Percentiles rank a stretch among this genome's conserved stretches.
Evolutionary conservation across 2,888 invertebrate species (phyloP).

Genomic region (Theretra japonica): DNA sequence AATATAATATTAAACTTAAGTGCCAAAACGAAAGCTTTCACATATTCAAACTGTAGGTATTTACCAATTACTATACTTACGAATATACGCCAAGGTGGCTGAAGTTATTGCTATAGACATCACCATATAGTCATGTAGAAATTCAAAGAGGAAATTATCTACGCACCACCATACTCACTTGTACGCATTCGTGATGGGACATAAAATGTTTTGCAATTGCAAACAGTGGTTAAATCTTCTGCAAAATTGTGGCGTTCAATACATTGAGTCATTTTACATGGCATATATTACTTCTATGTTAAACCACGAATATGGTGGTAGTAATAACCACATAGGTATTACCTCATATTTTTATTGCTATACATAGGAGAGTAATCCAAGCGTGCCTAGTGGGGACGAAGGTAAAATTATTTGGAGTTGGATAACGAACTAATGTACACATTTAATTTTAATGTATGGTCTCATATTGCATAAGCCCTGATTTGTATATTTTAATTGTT

Average conservation of each 20-base stretch:
- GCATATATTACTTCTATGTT: slow-evolving; percentile 1
- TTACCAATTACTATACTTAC: not conserved
- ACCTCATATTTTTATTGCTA: no score
- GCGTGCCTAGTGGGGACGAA: no score
- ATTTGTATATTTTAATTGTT: no score
- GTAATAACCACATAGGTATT: no score
- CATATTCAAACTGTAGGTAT: no score
- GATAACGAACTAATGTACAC: no score
- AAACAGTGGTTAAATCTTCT: slow-evolving; percentile 7
- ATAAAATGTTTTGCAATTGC: slow-evolving; percentile 21
- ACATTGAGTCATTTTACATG: not conserved
- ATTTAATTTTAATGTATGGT: no score
- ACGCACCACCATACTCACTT: slow-evolving; percentile 10
- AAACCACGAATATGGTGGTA: not conserved
- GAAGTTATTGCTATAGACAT: slow-evolving; percentile 1
- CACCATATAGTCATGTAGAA: slow-evolving; percentile 7
- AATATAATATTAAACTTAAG: not conserved
- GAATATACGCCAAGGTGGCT: not conserved
- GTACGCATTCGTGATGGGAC: slow-evolving; percentile 26
- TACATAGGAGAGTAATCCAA: no score
- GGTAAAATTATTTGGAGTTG: no score
- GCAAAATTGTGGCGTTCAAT: not conserved
- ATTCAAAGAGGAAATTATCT: slow-evolving; percentile 15
- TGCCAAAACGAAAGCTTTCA: slow-evolving; percentile 9
- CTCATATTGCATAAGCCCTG: no score